Conservation (phyloP, 2,113 vertebrate species). For the Zosterops lateralis region DNA sequence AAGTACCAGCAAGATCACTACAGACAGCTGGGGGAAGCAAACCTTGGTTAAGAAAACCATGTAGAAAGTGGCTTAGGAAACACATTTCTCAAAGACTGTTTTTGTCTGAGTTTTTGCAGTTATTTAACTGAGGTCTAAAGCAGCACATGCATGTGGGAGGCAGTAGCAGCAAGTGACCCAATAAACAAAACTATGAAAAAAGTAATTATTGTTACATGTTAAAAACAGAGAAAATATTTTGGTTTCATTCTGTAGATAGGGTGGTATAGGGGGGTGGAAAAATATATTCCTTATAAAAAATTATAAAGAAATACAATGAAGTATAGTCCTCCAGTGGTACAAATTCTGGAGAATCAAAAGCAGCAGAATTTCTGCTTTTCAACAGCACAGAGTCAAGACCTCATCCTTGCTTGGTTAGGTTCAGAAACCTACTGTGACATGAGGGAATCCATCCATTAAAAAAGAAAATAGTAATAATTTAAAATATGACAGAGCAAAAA, state of each 20-base stretch:
- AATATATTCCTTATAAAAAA: neutral
- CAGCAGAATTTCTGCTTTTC: neutral
- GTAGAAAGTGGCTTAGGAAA: neutral
- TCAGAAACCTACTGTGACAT: neutral
- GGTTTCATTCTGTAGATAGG: neutral
- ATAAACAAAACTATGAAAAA: neutral
- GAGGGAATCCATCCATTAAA: neutral
- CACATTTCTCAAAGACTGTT: neutral
- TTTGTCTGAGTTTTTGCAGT: neutral
- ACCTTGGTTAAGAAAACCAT: neutral
- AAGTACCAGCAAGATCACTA: neutral
- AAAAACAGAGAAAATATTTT: neutral
- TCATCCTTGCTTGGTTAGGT: neutral
- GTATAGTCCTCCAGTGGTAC: neutral
- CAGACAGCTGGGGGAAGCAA: neutral
- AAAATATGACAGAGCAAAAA: neutral
- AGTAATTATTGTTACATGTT: neutral
- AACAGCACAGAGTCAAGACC: neutral
- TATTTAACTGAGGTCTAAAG: neutral
- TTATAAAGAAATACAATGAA: neutral
- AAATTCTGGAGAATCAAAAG: neutral
- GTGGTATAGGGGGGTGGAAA: rapidly evolving
- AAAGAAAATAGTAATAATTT: neutral
- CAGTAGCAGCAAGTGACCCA: neutral
- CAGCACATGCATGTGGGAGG: neutral